Conservation (phyloP, 2,888 invertebrate species). For the Aporophyla nigra region DNA sequence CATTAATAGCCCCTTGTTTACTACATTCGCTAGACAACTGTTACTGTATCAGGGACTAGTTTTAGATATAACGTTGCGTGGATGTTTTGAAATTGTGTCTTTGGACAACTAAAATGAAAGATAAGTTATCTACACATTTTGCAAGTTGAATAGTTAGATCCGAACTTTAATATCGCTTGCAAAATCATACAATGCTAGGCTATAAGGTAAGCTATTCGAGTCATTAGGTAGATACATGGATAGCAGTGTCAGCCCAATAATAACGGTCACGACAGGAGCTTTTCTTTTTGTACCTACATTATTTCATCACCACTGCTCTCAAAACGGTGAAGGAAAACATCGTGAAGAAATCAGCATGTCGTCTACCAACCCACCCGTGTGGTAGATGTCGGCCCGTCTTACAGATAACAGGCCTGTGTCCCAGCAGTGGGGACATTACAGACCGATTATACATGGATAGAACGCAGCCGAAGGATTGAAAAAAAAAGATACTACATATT, state of each 20-base stretch:
- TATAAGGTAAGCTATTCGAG: not conserved
- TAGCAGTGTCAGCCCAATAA: not conserved
- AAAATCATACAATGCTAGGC: not conserved
- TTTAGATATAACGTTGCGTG: not conserved
- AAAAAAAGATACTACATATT: not conserved
- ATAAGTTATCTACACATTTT: not conserved
- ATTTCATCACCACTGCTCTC: no score
- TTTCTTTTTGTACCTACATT: no score
- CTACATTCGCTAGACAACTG: constrained; percentile 24
- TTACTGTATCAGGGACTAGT: constrained; percentile 26
- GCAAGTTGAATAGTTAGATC: not conserved
- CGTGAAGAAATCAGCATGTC: no score
- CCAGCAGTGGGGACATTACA: no score
- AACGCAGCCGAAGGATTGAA: not conserved
- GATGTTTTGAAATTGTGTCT: not conserved
- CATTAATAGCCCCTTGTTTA: constrained; percentile 41
- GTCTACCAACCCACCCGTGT: no score
- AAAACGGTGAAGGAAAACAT: no score
- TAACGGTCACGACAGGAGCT: no score
- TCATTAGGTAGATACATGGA: not conserved
- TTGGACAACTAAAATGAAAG: not conserved
- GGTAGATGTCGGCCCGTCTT: no score
- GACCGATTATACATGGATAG: not conserved
- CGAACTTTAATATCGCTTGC: not conserved
- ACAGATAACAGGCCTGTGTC: no score